phyloP scores from a whole-genome alignment of 2,113 vertebrate genomes.

The Boulengeromyrus knoepffleri region DNA sequence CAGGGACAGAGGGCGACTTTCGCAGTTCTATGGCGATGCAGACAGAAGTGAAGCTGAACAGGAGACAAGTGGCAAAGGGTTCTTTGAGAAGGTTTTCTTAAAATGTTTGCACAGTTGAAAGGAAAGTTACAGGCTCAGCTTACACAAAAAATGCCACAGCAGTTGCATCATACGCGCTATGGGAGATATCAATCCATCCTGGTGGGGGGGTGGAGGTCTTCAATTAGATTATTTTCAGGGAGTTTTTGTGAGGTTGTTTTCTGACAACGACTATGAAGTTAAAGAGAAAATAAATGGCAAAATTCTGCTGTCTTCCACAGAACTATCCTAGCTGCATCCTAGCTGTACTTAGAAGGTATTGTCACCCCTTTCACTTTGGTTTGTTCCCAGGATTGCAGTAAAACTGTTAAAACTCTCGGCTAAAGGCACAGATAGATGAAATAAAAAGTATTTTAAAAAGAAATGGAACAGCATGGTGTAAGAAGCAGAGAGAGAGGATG shows the following conservation, averaged over 20 bases:
- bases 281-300: neutral
- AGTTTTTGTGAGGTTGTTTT: neutral
- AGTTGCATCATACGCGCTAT: neutral
- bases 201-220: neutral
- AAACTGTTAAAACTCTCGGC: neutral
- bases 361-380: neutral
- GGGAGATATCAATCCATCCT: neutral
- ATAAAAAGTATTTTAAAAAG: neutral
- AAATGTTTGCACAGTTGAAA: neutral
- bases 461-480: neutral
- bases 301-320: neutral
- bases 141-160: neutral
- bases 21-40: conserved; percentile 55
- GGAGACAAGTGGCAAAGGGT: neutral
- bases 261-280: neutral
- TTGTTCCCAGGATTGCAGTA: neutral
- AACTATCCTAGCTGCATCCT: neutral
- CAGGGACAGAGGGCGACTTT: conserved; percentile 56
- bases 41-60: conserved; percentile 57
- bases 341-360: neutral
- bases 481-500: neutral
- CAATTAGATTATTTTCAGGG: neutral
- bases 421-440: neutral
- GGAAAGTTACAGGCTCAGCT: neutral
- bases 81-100: neutral